phyloP scores from a whole-genome alignment of 2,797 vertebrate species.

The Dipus sagitta region DNA sequence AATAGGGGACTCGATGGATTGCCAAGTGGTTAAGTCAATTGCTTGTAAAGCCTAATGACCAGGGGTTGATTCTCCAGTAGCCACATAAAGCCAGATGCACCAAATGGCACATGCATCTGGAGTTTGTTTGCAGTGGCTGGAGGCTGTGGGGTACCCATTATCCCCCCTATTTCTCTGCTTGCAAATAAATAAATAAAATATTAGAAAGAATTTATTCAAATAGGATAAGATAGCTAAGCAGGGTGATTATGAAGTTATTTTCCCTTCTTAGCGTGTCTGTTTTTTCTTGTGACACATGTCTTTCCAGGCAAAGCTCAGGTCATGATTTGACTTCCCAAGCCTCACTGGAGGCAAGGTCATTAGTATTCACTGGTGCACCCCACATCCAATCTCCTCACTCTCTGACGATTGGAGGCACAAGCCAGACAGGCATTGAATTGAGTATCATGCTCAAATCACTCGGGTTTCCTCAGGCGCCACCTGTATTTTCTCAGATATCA shows the following conservation, averaged over 20 bases:
- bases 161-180: too few relatives aligned
- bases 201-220: too few relatives aligned
- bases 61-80: too few relatives aligned
- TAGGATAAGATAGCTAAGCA: background rate
- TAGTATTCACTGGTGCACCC: background rate
- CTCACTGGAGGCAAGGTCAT: background rate
- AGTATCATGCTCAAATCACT: background rate
- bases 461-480: background rate
- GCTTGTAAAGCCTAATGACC: too few relatives aligned
- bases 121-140: too few relatives aligned
- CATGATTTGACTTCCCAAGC: background rate
- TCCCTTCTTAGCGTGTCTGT: background rate
- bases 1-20: too few relatives aligned
- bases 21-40: too few relatives aligned
- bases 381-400: background rate
- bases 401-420: background rate
- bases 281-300: too few relatives aligned
- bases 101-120: too few relatives aligned
- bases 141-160: too few relatives aligned
- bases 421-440: background rate
- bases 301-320: background rate
- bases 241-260: background rate
- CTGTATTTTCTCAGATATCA: background rate
- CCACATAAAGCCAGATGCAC: too few relatives aligned
- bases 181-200: too few relatives aligned